These are phyloP conservation scores for Aulostomus chinensis DNA, from an alignment of 2,797 vertebrate genomes.

Conservation along the genomic window DNA sequence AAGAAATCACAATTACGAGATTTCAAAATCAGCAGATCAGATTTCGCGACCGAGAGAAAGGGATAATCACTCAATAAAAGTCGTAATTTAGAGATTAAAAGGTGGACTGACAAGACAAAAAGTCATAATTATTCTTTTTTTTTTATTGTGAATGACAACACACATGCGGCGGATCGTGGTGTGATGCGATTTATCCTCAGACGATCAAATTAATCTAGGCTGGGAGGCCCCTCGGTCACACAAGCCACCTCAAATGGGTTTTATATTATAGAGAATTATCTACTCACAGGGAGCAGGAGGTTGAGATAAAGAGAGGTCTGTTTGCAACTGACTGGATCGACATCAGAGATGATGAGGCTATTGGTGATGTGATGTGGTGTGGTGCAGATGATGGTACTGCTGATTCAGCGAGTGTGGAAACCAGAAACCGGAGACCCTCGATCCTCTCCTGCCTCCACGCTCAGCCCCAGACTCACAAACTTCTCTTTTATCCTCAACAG, in stretches of 20 bases:
- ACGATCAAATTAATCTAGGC: conserved; percentile 22
- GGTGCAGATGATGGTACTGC: conserved; percentile 54
- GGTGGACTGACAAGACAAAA: too few species aligned
- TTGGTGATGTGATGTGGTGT: conserved; percentile 62
- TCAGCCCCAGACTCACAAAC: conserved; percentile 35
- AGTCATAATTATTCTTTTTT: too few species aligned
- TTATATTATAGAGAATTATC: conserved; percentile 50
- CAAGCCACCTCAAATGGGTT: conserved; percentile 58
- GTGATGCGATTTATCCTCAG: conserved; percentile 28
- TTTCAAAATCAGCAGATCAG: too few species aligned
- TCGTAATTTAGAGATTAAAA: too few species aligned
- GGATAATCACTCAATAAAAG: too few species aligned
- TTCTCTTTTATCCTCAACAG: conserved; percentile 60
- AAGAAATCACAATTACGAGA: too few species aligned
- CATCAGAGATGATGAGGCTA: conserved; percentile 53
- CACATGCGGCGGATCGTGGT: conserved; percentile 13
- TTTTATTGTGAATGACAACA: conserved; percentile 9
- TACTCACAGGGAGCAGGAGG: conserved; percentile 35
- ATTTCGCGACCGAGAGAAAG: too few species aligned
- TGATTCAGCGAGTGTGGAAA: conserved; percentile 67
- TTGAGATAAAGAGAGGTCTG: conserved; percentile 62
- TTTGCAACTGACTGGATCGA: conserved; percentile 53
- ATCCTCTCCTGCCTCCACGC: conserved; percentile 41
- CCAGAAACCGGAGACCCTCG: conserved; percentile 65
- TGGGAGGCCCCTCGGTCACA: conserved; percentile 21